Percentiles rank a stretch among this genome's conserved stretches.
phyloP scores from a whole-genome alignment of 2,113 vertebrate species.

The Clarias magur region DNA sequence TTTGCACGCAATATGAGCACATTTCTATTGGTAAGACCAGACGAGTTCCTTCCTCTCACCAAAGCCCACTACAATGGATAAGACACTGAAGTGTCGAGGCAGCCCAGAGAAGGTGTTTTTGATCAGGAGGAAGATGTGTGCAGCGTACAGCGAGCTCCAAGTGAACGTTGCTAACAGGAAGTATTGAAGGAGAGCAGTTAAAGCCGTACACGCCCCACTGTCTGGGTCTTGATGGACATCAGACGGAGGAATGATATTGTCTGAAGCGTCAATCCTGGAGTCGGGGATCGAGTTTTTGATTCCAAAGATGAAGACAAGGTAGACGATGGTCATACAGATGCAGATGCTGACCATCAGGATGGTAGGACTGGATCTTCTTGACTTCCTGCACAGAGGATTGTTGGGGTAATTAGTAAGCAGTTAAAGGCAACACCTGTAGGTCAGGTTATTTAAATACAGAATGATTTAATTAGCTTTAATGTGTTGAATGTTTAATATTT shows the following conservation, averaged over 20 bases:
- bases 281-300: constrained; percentile 59
- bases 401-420: neutral
- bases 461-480: too few species aligned
- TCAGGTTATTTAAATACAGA: neutral
- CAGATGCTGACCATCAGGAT: constrained; percentile 71
- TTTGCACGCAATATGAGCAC: neutral
- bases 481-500: too few species aligned
- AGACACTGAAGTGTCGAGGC: too few species aligned
- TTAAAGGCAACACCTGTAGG: neutral
- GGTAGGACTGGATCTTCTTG: constrained; percentile 54
- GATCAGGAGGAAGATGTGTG: constrained; percentile 53
- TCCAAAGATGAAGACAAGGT: constrained; percentile 73
- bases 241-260: constrained; percentile 39
- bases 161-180: constrained; percentile 72
- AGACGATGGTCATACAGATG: constrained; percentile 71
- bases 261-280: fast-evolving
- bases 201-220: constrained; percentile 39
- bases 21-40: neutral
- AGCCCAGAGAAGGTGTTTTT: too few species aligned
- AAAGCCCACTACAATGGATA: constrained; percentile 52
- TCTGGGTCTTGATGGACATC: neutral
- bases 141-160: constrained; percentile 67
- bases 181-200: constrained; percentile 68
- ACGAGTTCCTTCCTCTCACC: constrained; percentile 56
- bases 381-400: constrained; percentile 56